Conservation (phyloP, 2,797 vertebrate genomes). For the Pangasius sanitwongsei region DNA sequence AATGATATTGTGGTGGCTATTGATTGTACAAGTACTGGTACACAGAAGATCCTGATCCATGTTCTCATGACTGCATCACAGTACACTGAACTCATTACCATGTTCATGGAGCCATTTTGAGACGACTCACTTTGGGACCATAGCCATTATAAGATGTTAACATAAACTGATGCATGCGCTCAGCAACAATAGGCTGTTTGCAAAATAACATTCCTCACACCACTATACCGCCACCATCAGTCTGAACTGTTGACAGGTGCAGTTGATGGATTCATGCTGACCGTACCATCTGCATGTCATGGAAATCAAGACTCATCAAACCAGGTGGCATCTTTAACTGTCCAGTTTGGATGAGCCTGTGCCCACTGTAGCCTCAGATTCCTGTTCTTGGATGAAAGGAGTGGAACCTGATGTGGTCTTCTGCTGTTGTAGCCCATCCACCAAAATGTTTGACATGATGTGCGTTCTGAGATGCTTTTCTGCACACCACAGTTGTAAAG, state of each 20-base stretch:
- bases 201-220: neutral
- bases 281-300: neutral
- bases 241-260: neutral
- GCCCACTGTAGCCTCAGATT: neutral
- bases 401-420: neutral
- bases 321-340: neutral
- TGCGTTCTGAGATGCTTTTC: neutral
- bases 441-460: neutral
- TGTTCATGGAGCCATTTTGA: neutral
- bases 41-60: neutral
- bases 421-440: neutral
- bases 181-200: neutral
- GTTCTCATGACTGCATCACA: neutral
- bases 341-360: neutral
- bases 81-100: neutral
- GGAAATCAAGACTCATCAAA: neutral
- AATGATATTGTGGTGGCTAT: neutral
- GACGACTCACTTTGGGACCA: neutral
- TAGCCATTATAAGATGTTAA: neutral
- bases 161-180: neutral
- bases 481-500: neutral
- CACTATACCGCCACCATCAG: neutral
- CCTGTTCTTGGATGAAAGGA: neutral
- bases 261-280: neutral
- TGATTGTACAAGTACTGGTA: neutral